Base-by-base conservation (phyloP, 1,140 invertebrate genomes). In the Drosophila kepulauana region DNA sequence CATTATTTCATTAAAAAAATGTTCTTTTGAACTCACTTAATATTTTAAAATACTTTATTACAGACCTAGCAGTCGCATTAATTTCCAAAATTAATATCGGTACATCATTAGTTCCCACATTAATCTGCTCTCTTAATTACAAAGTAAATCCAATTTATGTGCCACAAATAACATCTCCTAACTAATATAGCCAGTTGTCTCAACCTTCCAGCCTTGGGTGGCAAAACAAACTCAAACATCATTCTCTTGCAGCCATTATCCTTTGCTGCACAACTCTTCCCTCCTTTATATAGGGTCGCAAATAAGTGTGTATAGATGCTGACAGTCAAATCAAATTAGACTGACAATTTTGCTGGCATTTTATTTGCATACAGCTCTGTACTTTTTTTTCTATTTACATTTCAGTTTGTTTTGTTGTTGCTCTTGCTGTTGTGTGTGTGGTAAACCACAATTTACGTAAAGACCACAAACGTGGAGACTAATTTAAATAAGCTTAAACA, bases 401-500 rank as follows among this genome's bases (percentile, higher is more conserved):
- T 51, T 52, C 57, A 28, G 8, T 33, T 52, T 59, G 15, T 62
- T 52, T 63, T 63, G 46, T 33, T 62, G 38, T 75, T 77, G 63
- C 64, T 28, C 43, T 71, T 71, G 46, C 10, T 61, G 45, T 71
- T 72, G 20, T 25, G 20, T 25, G 52, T 76, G 13, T 38, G n/a
- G 4, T 48, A 15, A 69, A 63, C 66, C 79, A 57, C 79, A 77
- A 68, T 75, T 59, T 49, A 61, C 54, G 38, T 57, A 6, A 35
- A 49, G 69, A 74, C 82, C 82, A 43, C 82, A 82, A 68, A 52
- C 56, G 49, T 57, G 66, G 46, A 88, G 69, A 74, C 69, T 72
- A 78, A 87, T 82, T 79, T 78, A 88, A 87, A 82, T 88, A 78
- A 54, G 64, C 84, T 79, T 68, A 82, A 79, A 68, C 63, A 79